Evolutionary conservation across 2,797 vertebrate genomes (phyloP).

Genomic region (Spondyliosoma cantharus): DNA sequence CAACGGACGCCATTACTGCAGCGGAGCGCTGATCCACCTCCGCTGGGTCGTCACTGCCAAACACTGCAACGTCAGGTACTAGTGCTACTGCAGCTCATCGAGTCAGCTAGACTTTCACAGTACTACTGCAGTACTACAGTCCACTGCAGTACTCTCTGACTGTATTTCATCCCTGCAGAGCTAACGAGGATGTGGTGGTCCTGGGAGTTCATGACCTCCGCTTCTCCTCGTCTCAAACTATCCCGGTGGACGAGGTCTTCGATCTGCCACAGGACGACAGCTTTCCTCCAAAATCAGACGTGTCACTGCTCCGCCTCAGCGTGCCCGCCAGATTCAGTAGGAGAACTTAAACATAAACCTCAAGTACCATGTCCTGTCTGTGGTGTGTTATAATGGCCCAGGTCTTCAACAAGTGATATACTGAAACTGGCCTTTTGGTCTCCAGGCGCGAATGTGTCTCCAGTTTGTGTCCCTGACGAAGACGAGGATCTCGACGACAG

Average conservation of each 20-base stretch:
- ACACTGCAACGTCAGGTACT: conserved; percentile 74
- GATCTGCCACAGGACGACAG: conserved; percentile 30
- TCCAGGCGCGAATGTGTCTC: conserved; percentile 65
- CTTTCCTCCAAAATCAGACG: conserved; percentile 68
- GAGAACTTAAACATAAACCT: neutral
- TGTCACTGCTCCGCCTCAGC: conserved; percentile 74
- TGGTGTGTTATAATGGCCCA: neutral
- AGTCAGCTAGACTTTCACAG: neutral
- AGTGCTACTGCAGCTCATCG: neutral
- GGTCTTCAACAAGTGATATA: neutral
- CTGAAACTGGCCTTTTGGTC: neutral
- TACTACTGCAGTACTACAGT: too few species aligned
- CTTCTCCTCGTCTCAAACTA: conserved; percentile 47
- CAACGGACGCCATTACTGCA: conserved; percentile 77
- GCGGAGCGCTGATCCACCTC: conserved; percentile 71
- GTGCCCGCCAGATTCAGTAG: conserved; percentile 66
- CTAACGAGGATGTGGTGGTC: conserved; percentile 66
- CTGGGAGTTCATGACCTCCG: conserved; percentile 75
- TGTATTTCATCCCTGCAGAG: conserved; percentile 45
- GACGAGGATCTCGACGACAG: conserved; percentile 62
- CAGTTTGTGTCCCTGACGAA: conserved; percentile 76
- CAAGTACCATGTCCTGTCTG: neutral
- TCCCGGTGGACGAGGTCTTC: conserved; percentile 68
- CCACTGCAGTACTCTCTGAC: neutral
- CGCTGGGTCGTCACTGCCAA: conserved; percentile 76